Evolutionary conservation across 2,888 invertebrate species (phyloP).

Genomic region (Carabus problematicus): DNA sequence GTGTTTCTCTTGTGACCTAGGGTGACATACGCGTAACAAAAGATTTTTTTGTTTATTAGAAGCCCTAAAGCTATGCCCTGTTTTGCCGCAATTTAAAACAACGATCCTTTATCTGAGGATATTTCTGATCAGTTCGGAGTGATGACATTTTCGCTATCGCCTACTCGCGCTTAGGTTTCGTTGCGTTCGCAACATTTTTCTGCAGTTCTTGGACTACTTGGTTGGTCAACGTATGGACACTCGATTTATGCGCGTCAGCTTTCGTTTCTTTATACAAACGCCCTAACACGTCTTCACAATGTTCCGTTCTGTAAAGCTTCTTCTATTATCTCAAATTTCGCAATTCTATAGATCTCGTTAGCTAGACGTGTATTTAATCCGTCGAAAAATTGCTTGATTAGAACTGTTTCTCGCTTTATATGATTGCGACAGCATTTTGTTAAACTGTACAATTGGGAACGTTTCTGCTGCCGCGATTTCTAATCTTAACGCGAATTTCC

Average conservation of each 20-base stretch:
- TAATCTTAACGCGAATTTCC: too few species aligned
- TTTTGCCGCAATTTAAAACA: not conserved
- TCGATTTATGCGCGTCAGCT: slow-evolving; percentile 3
- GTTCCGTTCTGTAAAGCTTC: slow-evolving; percentile 3
- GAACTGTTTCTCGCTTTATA: too few species aligned
- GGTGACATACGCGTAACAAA: too few species aligned
- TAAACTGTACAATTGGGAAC: too few species aligned
- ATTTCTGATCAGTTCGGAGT: not conserved
- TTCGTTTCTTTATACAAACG: slow-evolving; percentile 7
- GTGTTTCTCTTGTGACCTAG: not conserved
- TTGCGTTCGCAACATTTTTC: not conserved
- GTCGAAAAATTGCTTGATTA: slow-evolving; percentile 22
- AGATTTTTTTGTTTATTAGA: not conserved
- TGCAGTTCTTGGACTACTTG: too few species aligned
- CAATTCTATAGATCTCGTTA: slow-evolving; percentile 12
- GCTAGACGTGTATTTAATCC: slow-evolving; percentile 3
- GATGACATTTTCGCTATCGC: not conserved
- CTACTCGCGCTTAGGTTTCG: not conserved
- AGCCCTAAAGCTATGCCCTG: not conserved
- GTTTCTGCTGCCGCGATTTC: too few species aligned
- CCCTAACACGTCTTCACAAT: slow-evolving; percentile 9
- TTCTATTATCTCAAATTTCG: slow-evolving; percentile 12
- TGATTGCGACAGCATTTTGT: too few species aligned
- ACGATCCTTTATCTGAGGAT: slow-evolving; percentile 5
- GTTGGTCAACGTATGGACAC: not conserved